These are phyloP conservation scores for Microtus montanus DNA, from an alignment of 2,113 vertebrate species.

Conservation along the genomic window DNA sequence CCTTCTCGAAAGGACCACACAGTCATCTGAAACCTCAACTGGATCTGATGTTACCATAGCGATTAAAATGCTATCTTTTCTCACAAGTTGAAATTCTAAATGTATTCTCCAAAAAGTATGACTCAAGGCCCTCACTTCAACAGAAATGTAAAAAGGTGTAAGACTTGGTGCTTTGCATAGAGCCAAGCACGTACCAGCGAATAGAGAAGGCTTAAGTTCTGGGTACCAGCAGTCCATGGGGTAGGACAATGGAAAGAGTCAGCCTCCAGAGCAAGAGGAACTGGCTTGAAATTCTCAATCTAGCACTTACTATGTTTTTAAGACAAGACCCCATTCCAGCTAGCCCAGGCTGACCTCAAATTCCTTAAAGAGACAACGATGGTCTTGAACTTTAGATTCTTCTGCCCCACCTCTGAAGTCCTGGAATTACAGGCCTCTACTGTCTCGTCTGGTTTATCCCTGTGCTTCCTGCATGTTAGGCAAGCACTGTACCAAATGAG, in stretches of 20 bases:
- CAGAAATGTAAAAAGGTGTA: neutral
- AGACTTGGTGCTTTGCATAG: neutral
- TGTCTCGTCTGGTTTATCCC: neutral
- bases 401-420: neutral
- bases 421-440: neutral
- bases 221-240: neutral
- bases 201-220: neutral
- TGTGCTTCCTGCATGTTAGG: neutral
- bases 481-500: neutral
- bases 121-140: neutral
- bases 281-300: neutral
- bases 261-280: neutral
- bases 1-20: neutral
- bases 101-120: neutral
- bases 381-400: neutral
- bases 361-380: neutral
- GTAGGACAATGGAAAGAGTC: neutral
- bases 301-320: neutral
- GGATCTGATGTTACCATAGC: neutral
- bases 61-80: conserved; percentile 12
- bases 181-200: neutral
- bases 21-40: neutral
- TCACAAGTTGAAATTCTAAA: neutral
- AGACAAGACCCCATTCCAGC: neutral
- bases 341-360: neutral